These are phyloP conservation scores for Coluber constrictor DNA, from an alignment of 2,797 vertebrate genomes.

Conservation along the genomic window DNA sequence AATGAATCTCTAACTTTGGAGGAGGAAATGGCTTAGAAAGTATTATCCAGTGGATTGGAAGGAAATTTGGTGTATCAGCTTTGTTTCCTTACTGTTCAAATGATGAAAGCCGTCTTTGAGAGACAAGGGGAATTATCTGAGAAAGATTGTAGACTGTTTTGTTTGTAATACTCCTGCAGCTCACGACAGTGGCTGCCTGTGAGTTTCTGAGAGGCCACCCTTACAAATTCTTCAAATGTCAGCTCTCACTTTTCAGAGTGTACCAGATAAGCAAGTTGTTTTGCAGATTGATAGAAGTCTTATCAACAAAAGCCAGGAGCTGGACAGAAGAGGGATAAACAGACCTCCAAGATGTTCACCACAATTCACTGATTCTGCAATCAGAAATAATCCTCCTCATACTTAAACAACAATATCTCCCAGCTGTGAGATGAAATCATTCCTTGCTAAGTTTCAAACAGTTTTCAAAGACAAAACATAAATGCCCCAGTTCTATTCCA, in stretches of 20 bases:
- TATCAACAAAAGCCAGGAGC: not conserved
- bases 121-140: not conserved
- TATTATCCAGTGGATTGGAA: not conserved
- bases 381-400: not conserved
- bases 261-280: not conserved
- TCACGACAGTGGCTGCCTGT: not conserved
- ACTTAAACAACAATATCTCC: not conserved
- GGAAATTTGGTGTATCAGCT: not conserved
- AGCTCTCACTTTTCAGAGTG: not conserved
- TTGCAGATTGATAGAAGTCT: not conserved
- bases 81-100: not conserved
- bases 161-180: not conserved
- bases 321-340: not conserved
- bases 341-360: not conserved
- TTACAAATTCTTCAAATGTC: not conserved
- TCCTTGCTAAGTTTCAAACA: not conserved
- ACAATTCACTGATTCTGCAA: not conserved
- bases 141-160: not conserved
- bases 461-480: not conserved
- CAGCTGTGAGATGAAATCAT: not conserved
- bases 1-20: not conserved
- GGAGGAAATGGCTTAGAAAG: not conserved
- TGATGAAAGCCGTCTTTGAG: not conserved
- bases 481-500: not conserved
- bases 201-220: not conserved